A percentile compares a stretch with the other conserved stretches of the same genome.
These are phyloP conservation scores for Paradoxurus hermaphroditus DNA, from an alignment of 2,113 vertebrate species.

Conservation along the genomic window DNA sequence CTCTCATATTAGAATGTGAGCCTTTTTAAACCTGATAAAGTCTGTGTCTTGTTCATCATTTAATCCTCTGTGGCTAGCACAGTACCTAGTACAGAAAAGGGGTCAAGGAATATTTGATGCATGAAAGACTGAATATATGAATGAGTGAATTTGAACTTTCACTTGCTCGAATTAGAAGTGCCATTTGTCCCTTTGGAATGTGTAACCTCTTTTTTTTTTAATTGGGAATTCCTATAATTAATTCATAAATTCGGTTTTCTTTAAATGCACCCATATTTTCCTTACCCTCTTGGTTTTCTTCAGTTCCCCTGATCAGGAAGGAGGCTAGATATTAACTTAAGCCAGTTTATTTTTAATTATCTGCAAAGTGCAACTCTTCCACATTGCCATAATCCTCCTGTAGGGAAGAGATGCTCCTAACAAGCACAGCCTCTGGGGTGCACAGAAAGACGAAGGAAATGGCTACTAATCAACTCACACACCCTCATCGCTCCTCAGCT, in stretches of 20 bases:
- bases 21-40: neutral
- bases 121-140: neutral
- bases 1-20: neutral
- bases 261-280: constrained; percentile 3
- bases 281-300: constrained; percentile 15
- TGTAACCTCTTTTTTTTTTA: constrained; percentile 16
- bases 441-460: constrained; percentile 2
- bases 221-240: constrained; percentile 9
- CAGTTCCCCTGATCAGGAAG: constrained; percentile 39
- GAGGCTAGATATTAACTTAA: constrained; percentile 44
- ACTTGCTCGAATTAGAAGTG: neutral
- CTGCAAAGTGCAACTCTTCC: constrained; percentile 16
- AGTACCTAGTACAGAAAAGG: neutral
- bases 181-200: neutral
- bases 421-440: neutral
- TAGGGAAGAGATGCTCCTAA: constrained; percentile 34
- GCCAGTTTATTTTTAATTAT: constrained; percentile 54
- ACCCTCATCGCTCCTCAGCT: neutral
- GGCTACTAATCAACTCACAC: neutral
- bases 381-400: neutral
- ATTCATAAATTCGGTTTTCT: constrained; percentile 12
- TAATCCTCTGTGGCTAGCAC: neutral
- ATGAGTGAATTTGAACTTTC: neutral
- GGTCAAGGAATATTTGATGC: neutral
- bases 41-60: neutral